Conservation (phyloP, 2,113 vertebrate genomes). For the Emydura subglobosa region DNA sequence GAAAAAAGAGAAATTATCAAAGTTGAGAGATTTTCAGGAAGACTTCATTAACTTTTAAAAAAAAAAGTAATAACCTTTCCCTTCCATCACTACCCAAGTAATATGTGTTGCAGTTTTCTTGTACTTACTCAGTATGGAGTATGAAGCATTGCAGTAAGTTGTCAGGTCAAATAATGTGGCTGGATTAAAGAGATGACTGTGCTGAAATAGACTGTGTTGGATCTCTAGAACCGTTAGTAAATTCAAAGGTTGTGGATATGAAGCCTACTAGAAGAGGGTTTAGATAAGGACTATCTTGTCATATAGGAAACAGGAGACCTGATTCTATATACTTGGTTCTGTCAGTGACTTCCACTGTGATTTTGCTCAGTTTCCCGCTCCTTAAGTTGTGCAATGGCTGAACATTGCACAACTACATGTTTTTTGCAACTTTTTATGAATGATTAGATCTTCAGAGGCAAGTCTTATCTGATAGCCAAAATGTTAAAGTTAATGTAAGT, state of each 20-base stretch:
- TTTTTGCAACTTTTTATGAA: neutral
- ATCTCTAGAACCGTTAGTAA: neutral
- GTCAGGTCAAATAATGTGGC: neutral
- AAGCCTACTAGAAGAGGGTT: neutral
- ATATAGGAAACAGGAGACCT: neutral
- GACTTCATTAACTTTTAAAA: neutral
- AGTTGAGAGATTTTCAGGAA: constrained; percentile 18
- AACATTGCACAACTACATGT: neutral
- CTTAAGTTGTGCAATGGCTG: neutral
- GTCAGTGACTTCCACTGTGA: neutral
- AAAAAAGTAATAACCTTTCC: neutral
- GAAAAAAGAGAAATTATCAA: neutral
- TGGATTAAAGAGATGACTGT: neutral
- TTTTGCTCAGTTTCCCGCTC: neutral
- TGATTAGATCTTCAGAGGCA: constrained; percentile 22
- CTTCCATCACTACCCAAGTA: neutral
- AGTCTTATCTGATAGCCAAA: neutral
- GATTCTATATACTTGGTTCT: neutral
- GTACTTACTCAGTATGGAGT: neutral
- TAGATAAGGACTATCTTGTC: neutral
- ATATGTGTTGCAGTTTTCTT: neutral
- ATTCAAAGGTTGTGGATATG: neutral
- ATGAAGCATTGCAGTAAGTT: rapidly evolving
- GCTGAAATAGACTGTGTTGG: neutral
- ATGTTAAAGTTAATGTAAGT: no score